Percentiles rank a stretch among this genome's conserved stretches.
Evolutionary conservation across 2,113 vertebrate species (phyloP).

Genomic region (Glaucomys volans): DNA sequence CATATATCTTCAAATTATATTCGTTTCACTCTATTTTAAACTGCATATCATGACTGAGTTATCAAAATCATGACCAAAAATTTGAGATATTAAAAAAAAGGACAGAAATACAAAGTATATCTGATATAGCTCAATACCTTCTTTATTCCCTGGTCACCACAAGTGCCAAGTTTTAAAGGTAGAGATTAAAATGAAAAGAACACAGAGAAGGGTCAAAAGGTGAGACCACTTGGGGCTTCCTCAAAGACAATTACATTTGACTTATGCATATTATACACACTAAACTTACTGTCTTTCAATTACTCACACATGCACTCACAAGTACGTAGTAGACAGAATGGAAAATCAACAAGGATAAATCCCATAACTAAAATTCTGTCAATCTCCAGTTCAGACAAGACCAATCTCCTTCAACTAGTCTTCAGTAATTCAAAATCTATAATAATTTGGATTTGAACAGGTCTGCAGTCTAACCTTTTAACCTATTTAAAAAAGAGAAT

Average conservation of each 20-base stretch:
- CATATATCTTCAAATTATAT: background rate
- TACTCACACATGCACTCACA: background rate
- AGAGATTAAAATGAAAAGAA: background rate
- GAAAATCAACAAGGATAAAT: background rate
- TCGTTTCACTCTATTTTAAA: slow-evolving; percentile 26
- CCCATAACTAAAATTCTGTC: background rate
- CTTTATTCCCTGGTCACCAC: background rate
- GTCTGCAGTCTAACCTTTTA: background rate
- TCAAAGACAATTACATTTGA: background rate
- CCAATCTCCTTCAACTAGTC: background rate
- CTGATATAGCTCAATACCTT: background rate
- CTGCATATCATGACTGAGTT: background rate
- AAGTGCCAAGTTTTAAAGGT: background rate
- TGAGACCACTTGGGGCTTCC: background rate
- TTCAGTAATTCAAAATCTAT: background rate
- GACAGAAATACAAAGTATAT: background rate
- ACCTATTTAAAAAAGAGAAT: background rate
- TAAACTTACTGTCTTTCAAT: background rate
- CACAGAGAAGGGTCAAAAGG: background rate
- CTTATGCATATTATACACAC: background rate
- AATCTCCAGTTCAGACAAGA: background rate
- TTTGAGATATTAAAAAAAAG: background rate
- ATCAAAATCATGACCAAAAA: background rate
- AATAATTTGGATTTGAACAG: background rate
- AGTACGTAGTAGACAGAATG: background rate